Evolutionary conservation across 2,113 vertebrate genomes (phyloP).

Genomic region (Suricata suricatta): DNA sequence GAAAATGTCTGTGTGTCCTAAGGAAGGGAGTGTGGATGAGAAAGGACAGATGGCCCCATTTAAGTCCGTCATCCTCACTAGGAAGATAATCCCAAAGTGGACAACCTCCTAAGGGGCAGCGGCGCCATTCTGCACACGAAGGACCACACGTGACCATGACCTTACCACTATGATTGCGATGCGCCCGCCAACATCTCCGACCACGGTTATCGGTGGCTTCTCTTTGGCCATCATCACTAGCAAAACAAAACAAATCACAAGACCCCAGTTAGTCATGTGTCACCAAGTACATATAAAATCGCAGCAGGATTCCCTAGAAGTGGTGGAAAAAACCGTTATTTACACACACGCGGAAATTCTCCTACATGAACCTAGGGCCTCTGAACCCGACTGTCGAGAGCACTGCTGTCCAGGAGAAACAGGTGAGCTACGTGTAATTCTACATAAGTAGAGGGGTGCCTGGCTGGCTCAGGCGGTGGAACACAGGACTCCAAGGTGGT

Average conservation of each 20-base stretch:
- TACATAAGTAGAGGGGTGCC: not conserved
- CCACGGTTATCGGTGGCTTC: constrained; percentile 98
- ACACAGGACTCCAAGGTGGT: not conserved
- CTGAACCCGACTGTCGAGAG: not conserved
- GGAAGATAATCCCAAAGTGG: not conserved
- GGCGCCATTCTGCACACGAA: fast-evolving
- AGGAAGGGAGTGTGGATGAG: not conserved
- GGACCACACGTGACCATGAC: constrained; percentile 41
- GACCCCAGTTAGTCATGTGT: not conserved
- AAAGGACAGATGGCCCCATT: not conserved
- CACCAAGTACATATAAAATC: fast-evolving
- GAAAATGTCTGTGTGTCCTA: not conserved
- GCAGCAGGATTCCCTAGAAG: not conserved
- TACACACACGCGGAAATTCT: not conserved
- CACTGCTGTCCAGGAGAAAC: not conserved
- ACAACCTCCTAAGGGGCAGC: not conserved
- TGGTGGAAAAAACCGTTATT: not conserved
- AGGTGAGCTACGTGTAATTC: fast-evolving
- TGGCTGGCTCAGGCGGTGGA: not conserved
- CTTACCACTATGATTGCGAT: constrained; percentile 99
- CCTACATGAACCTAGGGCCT: not conserved
- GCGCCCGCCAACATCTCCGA: constrained; percentile 97
- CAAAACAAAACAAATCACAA: constrained; percentile 47
- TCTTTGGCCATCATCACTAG: constrained; percentile 99
- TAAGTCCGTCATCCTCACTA: fast-evolving